Conservation (phyloP, 2,888 invertebrate genomes). For the Latrodectus hesperus region DNA sequence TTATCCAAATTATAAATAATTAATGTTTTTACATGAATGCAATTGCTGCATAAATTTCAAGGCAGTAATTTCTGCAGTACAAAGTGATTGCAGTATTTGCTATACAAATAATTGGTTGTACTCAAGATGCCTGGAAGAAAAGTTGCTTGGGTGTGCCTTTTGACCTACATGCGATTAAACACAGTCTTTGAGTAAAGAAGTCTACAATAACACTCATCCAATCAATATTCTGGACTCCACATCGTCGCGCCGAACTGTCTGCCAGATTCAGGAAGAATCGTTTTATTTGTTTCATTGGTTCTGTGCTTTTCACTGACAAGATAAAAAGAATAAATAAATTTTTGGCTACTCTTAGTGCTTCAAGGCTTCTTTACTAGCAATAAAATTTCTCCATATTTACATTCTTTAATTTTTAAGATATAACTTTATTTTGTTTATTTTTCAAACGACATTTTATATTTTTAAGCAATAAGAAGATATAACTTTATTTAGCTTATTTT, state of each 20-base stretch:
- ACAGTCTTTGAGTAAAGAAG: background rate
- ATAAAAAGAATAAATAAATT: background rate
- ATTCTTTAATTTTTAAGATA: no score
- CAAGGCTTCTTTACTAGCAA: no score
- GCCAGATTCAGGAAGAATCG: slow-evolving; percentile 9
- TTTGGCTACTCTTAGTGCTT: background rate
- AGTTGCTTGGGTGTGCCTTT: background rate
- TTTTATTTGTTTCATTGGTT: background rate
- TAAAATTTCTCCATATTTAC: no score
- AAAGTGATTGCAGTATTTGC: no score
- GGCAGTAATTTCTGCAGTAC: no score
- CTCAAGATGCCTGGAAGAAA: background rate
- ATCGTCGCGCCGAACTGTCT: slow-evolving; percentile 52
- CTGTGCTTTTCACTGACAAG: background rate
- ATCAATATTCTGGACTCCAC: slow-evolving; percentile 58
- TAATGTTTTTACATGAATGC: no score
- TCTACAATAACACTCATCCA: slow-evolving; percentile 6
- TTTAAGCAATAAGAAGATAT: no score
- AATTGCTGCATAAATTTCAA: no score
- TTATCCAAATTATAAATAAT: no score
- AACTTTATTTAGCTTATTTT: no score
- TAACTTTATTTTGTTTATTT: no score
- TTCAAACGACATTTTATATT: no score
- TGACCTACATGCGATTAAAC: slow-evolving; percentile 25
- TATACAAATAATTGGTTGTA: background rate